These are phyloP conservation scores for Leucoraja ocellata DNA, from an alignment of 2,797 vertebrate species.

Conservation along the genomic window DNA sequence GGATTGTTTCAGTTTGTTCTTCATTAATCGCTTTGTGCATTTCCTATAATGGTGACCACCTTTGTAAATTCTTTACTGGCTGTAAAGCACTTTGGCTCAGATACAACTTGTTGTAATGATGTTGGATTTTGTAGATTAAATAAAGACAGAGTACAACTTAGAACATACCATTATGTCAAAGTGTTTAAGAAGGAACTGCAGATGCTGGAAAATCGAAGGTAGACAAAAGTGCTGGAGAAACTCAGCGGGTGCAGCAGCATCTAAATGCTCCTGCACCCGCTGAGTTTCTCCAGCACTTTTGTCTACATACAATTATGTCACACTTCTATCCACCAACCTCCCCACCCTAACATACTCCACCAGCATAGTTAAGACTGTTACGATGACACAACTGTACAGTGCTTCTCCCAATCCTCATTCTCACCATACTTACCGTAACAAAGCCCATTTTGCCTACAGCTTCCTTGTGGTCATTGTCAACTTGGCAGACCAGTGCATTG, in stretches of 20 bases:
- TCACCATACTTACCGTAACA: slow-evolving; percentile 71
- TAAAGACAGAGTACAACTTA: background rate
- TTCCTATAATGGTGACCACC: background rate
- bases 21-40: background rate
- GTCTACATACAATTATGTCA: background rate
- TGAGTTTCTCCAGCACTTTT: too few relatives aligned
- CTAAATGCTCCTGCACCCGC: too few relatives aligned
- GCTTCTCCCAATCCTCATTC: background rate
- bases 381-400: background rate
- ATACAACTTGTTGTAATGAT: background rate
- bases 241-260: too few relatives aligned
- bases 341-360: background rate
- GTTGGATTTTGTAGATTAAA: background rate
- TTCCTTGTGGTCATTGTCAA: slow-evolving; percentile 97
- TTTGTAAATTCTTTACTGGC: background rate
- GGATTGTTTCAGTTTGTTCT: background rate
- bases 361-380: background rate
- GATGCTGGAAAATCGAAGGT: too few relatives aligned
- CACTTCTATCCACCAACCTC: background rate
- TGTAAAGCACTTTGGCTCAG: background rate
- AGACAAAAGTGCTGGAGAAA: too few relatives aligned
- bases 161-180: background rate
- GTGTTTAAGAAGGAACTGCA: too few relatives aligned
- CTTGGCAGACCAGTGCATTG: slow-evolving; percentile 94
- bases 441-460: slow-evolving; percentile 98